These are phyloP conservation scores for Craniophora ligustri DNA, from an alignment of 2,888 invertebrate species.

Conservation along the genomic window DNA sequence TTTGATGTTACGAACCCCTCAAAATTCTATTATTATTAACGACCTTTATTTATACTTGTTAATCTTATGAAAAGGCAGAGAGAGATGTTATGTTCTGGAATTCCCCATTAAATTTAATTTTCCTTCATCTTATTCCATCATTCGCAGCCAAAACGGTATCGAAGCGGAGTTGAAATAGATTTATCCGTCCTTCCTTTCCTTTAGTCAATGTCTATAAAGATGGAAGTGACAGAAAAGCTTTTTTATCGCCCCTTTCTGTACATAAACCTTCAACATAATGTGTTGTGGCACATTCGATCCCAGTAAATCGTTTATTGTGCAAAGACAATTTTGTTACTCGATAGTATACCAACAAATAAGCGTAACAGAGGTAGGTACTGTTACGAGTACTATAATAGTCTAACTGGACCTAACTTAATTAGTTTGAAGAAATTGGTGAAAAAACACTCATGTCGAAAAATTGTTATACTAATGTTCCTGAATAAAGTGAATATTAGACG, in stretches of 20 bases:
- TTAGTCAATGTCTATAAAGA: neutral
- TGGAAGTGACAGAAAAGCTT: constrained; percentile 31
- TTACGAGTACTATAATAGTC: neutral
- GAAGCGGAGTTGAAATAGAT: constrained; percentile 26
- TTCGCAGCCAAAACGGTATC: constrained; percentile 21
- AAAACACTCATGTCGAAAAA: neutral
- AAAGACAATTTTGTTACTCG: constrained; percentile 52
- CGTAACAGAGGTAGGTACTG: no score
- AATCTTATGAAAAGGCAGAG: constrained; percentile 14
- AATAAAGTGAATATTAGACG: neutral
- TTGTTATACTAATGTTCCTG: neutral
- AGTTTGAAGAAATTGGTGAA: neutral
- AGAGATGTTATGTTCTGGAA: constrained; percentile 20
- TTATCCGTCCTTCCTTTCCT: constrained; percentile 16
- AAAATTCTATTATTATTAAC: constrained; percentile 8
- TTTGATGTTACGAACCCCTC: constrained; percentile 4
- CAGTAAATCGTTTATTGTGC: constrained; percentile 60
- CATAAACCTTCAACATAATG: constrained; percentile 52
- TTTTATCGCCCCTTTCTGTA: constrained; percentile 42
- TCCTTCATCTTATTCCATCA: constrained; percentile 20
- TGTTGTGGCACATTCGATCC: constrained; percentile 54
- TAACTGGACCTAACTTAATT: neutral
- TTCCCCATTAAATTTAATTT: constrained; percentile 31
- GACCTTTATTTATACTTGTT: constrained; percentile 29
- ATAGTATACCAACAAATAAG: constrained; percentile 24